Evolutionary conservation across 2,888 invertebrate species (phyloP).

Genomic region (Reticulitermes lucifugus): DNA sequence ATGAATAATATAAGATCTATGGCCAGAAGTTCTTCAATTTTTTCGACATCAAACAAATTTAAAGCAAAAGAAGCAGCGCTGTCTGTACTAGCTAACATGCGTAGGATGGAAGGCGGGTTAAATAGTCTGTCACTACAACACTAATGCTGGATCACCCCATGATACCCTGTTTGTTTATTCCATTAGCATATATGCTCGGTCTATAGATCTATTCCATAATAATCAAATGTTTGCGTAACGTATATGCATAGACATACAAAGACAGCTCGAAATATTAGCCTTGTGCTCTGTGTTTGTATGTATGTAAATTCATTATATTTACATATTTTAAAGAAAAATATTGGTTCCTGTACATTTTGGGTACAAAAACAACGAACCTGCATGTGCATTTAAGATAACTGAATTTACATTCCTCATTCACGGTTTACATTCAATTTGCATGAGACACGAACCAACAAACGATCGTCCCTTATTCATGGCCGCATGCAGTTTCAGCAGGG

Average conservation of each 20-base stretch:
- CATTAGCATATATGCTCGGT: too few species aligned
- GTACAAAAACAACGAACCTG: background rate
- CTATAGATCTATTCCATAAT: too few species aligned
- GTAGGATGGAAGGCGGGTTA: too few species aligned
- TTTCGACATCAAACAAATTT: too few species aligned
- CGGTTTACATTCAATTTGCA: constrained; percentile 15
- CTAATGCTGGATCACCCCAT: too few species aligned
- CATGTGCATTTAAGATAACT: constrained; percentile 2
- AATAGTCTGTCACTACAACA: too few species aligned
- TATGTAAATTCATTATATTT: constrained; percentile 5
- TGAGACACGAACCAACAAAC: background rate
- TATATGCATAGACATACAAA: background rate
- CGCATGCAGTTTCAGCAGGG: background rate
- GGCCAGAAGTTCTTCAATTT: too few species aligned
- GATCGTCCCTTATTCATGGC: background rate
- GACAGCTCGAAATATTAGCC: background rate
- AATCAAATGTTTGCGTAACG: too few species aligned
- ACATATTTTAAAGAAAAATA: background rate
- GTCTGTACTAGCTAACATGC: too few species aligned
- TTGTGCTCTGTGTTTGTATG: background rate
- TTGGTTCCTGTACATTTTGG: background rate
- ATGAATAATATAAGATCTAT: too few species aligned
- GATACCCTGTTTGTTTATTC: too few species aligned
- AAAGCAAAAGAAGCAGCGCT: too few species aligned
- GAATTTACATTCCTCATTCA: background rate